A percentile compares a stretch with the other conserved stretches of the same genome.
Conservation (phyloP, 2,113 vertebrate genomes). For the Cynocephalus volans region DNA sequence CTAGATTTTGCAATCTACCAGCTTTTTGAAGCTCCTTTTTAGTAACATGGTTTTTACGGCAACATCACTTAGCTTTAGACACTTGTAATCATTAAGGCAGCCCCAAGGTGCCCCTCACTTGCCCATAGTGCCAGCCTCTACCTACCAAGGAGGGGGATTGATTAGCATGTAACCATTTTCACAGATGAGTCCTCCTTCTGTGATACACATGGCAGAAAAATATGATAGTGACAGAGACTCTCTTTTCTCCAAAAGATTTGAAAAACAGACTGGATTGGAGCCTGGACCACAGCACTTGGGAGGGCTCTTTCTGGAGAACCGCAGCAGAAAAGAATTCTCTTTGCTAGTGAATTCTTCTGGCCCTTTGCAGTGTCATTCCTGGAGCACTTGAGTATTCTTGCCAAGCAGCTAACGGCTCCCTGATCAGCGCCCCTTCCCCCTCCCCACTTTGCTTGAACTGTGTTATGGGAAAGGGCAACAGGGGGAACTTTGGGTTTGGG, state of each 20-base stretch:
- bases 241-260: conserved; percentile 26
- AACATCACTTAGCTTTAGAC: not conserved
- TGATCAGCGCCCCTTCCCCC: rapidly evolving
- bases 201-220: not conserved
- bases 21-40: conserved; percentile 58
- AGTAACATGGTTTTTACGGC: conserved; percentile 70
- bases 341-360: conserved; percentile 58
- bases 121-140: not conserved
- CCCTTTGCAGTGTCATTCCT: conserved; percentile 72
- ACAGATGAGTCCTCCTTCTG: not conserved
- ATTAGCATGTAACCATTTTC: not conserved
- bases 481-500: conserved; percentile 45
- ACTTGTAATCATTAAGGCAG: not conserved
- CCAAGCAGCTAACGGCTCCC: conserved; percentile 6
- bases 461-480: conserved; percentile 58
- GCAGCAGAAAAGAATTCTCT: conserved; percentile 76
- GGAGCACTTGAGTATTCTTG: conserved; percentile 37
- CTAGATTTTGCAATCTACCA: conserved; percentile 70
- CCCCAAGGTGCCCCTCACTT: not conserved
- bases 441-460: conserved; percentile 39
- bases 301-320: conserved; percentile 75
- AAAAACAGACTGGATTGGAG: conserved; percentile 54
- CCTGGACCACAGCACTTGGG: conserved; percentile 70
- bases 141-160: not conserved
- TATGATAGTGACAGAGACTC: not conserved